phyloP scores from a whole-genome alignment of 2,888 invertebrate genomes.

The Salpingus planirostris region DNA sequence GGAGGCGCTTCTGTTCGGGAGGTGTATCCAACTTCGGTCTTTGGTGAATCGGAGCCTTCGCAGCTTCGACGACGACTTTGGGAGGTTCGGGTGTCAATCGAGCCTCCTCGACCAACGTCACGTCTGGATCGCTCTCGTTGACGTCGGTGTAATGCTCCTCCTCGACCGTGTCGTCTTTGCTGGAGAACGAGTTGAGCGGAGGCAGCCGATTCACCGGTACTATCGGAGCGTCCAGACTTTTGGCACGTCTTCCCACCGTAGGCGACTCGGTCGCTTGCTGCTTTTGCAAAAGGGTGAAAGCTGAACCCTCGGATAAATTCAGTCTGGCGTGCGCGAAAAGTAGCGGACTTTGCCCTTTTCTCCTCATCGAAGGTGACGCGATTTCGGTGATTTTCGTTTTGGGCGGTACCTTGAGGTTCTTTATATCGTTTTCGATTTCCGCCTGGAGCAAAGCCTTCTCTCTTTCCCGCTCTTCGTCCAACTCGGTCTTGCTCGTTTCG shows the following conservation, averaged over 20 bases:
- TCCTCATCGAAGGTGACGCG: slow-evolving; percentile 56
- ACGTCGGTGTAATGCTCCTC: slow-evolving; percentile 43
- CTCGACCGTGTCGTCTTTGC: slow-evolving; percentile 81
- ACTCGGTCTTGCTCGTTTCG: slow-evolving; percentile 29
- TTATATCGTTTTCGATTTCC: slow-evolving; percentile 39
- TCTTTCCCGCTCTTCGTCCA: slow-evolving; percentile 30
- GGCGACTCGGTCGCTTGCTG: slow-evolving; percentile 72
- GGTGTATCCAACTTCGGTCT: slow-evolving; percentile 34
- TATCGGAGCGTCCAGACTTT: slow-evolving; percentile 76
- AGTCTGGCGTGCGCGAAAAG: slow-evolving; percentile 71
- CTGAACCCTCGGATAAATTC: slow-evolving; percentile 78
- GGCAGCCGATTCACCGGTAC: slow-evolving; percentile 72
- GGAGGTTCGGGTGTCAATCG: slow-evolving; percentile 19
- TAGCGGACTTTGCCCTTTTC: slow-evolving; percentile 67
- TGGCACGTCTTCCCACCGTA: slow-evolving; percentile 64
- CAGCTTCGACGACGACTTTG: slow-evolving; percentile 35
- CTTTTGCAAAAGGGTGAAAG: slow-evolving; percentile 62
- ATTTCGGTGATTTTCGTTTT: slow-evolving; percentile 57
- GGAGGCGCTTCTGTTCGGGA: slow-evolving; percentile 4
- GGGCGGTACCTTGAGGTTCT: slow-evolving; percentile 37
- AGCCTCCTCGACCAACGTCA: slow-evolving; percentile 21
- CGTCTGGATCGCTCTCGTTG: slow-evolving; percentile 17
- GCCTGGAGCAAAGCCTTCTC: slow-evolving; percentile 35
- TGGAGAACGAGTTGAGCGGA: slow-evolving; percentile 77
- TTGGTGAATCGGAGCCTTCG: no score